Percentiles rank a stretch among this genome's conserved stretches.
Evolutionary conservation across 2,888 invertebrate genomes (phyloP).

Genomic region (Diadegma fenestrale): DNA sequence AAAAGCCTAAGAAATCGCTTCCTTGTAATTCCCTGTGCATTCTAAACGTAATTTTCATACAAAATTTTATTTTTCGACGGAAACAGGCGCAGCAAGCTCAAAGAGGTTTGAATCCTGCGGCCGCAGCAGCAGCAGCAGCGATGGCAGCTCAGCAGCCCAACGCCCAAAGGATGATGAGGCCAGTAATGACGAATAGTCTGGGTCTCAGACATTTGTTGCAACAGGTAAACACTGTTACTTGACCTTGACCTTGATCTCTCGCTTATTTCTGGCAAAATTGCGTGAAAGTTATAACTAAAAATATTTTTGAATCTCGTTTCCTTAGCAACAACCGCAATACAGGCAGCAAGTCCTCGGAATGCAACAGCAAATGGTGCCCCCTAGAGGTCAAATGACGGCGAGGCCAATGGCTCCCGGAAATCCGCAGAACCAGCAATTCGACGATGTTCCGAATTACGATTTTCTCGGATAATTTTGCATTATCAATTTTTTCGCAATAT

Average conservation of each 20-base stretch:
- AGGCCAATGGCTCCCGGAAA: conserved; percentile 83
- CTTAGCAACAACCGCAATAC: conserved; percentile 89
- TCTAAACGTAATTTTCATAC: background rate
- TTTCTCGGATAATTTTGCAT: conserved; percentile 82
- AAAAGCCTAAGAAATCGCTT: background rate
- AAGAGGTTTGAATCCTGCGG: conserved; percentile 80
- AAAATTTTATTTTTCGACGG: conserved; percentile 10
- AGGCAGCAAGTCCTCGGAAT: conserved; percentile 87
- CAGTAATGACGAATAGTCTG: conserved; percentile 91
- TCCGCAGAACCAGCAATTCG: conserved; percentile 85
- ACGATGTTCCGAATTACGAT: conserved; percentile 86
- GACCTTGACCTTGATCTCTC: background rate
- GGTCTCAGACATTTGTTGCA: conserved; percentile 93
- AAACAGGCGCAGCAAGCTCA: conserved; percentile 83
- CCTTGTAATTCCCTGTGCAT: background rate
- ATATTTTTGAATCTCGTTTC: conserved; percentile 3
- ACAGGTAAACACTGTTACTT: conserved; percentile 86
- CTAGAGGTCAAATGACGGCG: conserved; percentile 84
- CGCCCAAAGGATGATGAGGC: conserved; percentile 90
- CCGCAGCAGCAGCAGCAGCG: conserved; percentile 80
- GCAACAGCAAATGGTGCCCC: conserved; percentile 86
- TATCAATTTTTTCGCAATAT: conserved; percentile 39
- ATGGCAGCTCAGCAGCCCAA: conserved; percentile 84
- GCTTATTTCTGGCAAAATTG: background rate
- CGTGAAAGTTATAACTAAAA: background rate